Evolutionary conservation across 2,797 vertebrate genomes (phyloP).

Genomic region (Pitangus sulphuratus): DNA sequence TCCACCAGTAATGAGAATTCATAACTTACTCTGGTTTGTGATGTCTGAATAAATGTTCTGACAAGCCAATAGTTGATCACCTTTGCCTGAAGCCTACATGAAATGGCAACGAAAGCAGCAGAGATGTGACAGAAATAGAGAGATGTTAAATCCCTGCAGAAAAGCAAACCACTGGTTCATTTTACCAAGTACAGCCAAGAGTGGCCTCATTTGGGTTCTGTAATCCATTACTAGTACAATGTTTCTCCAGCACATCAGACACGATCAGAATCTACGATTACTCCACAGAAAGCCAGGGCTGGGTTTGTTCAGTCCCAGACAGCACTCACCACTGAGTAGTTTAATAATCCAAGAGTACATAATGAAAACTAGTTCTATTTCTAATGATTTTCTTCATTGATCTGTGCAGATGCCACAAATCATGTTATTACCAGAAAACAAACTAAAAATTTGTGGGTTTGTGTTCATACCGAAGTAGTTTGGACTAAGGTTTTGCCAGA

Average conservation of each 20-base stretch:
- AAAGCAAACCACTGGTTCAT: background rate
- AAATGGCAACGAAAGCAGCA: background rate
- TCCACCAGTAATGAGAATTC: background rate
- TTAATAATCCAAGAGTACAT: background rate
- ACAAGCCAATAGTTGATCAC: background rate
- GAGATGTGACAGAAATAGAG: background rate
- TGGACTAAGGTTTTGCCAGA: background rate
- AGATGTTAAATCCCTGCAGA: background rate
- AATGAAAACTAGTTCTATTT: background rate
- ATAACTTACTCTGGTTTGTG: background rate
- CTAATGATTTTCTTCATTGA: background rate
- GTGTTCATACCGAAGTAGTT: background rate
- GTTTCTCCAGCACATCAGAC: background rate
- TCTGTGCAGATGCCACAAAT: background rate
- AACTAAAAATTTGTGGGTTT: background rate
- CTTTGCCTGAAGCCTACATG: background rate
- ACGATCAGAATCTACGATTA: background rate
- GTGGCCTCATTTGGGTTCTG: background rate
- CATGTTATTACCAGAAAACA: background rate
- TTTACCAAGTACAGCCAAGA: background rate
- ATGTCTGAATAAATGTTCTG: background rate
- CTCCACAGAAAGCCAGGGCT: background rate
- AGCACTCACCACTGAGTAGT: background rate
- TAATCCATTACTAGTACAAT: background rate
- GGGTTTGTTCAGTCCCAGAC: background rate